Conservation (phyloP, 2,888 invertebrate genomes). For the Agrochola litura region DNA sequence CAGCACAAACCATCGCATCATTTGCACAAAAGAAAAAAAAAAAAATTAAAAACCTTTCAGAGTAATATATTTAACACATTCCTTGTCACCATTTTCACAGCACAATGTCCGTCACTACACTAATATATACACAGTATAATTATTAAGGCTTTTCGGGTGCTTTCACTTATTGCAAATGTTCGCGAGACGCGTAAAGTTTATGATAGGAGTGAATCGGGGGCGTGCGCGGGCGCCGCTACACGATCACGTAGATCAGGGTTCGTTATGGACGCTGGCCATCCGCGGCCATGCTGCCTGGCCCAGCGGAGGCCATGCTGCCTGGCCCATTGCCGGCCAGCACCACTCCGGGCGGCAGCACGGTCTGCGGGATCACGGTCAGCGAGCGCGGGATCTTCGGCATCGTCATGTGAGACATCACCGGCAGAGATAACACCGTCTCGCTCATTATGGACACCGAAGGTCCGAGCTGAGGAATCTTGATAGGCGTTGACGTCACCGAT, state of each 20-base stretch:
- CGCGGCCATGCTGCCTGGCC: constrained; percentile 47
- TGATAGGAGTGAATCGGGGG: constrained; percentile 56
- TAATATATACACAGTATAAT: constrained; percentile 87
- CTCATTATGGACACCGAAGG: constrained; percentile 81
- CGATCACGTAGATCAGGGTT: constrained; percentile 80
- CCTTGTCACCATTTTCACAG: constrained; percentile 82
- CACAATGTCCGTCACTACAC: constrained; percentile 78
- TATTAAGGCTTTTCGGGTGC: constrained; percentile 87
- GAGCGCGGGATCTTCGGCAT: constrained; percentile 96
- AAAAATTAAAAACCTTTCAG: constrained; percentile 72
- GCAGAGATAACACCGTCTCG: constrained; percentile 75
- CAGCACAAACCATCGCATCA: constrained; percentile 78
- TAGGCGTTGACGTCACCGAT: constrained; percentile 77
- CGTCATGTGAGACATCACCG: constrained; percentile 81
- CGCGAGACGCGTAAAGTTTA: constrained; percentile 45
- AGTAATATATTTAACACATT: constrained; percentile 79
- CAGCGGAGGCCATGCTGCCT: constrained; percentile 19
- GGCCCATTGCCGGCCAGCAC: constrained; percentile 42
- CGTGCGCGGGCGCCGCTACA: constrained; percentile 74
- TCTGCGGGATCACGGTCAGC: constrained; percentile 94
- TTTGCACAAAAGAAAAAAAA: constrained; percentile 81
- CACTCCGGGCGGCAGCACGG: constrained; percentile 67
- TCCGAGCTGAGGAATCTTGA: constrained; percentile 81
- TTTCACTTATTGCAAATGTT: constrained; percentile 68
- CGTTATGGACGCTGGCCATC: constrained; percentile 80